Conservation (phyloP, 2,113 vertebrate genomes). For the Mustela nigripes region DNA sequence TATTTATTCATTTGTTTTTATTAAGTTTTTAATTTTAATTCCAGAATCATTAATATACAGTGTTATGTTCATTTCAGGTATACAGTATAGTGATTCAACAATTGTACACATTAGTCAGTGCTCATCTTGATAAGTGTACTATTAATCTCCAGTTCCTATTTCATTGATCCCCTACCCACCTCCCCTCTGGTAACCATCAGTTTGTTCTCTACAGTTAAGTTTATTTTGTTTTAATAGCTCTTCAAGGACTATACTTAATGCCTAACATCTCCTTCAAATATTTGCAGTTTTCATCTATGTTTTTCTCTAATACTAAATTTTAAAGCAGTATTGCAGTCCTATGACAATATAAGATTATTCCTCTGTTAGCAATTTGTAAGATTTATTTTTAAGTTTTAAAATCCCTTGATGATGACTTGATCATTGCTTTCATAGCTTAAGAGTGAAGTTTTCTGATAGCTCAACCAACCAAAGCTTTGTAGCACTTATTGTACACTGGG, state of each 20-base stretch:
- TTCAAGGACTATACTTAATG: background rate
- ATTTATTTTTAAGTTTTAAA: conserved; percentile 32
- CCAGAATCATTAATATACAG: background rate
- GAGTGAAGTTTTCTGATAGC: background rate
- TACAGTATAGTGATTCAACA: background rate
- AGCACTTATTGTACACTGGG: background rate
- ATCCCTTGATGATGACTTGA: background rate
- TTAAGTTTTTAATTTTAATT: background rate
- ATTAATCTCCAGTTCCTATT: background rate
- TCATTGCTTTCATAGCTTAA: background rate
- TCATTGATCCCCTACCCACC: background rate
- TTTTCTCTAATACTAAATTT: background rate
- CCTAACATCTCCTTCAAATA: background rate
- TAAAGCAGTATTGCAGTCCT: background rate
- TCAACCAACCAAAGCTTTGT: background rate
- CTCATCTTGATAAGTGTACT: background rate
- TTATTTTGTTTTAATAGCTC: conserved; percentile 1
- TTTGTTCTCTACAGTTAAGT: background rate
- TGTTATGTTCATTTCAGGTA: background rate
- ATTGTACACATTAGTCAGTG: background rate
- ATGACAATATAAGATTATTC: background rate
- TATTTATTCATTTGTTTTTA: background rate
- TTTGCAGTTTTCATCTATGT: background rate
- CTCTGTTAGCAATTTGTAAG: background rate
- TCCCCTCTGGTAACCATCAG: background rate